phyloP scores from a whole-genome alignment of 1,140 invertebrate species.

The Antheraea mylitta region DNA sequence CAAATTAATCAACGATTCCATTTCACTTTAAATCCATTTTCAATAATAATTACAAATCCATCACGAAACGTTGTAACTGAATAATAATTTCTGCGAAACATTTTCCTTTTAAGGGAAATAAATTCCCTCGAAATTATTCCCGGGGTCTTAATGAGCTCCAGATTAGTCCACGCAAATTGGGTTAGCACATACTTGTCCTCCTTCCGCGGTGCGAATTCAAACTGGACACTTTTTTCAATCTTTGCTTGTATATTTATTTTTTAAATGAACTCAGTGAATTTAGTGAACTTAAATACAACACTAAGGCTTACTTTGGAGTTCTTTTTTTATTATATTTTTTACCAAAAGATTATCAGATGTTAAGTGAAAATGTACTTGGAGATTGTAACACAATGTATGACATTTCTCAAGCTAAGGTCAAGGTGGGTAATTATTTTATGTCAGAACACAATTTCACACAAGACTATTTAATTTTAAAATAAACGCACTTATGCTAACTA shows the following conservation, averaged over 20 bases:
- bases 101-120: constrained; percentile 1
- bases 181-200: constrained; percentile 1
- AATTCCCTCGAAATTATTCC: neutral
- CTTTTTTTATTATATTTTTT: too few relatives aligned
- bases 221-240: neutral
- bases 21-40: neutral
- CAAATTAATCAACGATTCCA: neutral
- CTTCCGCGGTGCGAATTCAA: neutral
- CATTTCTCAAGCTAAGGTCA: too few relatives aligned
- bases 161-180: constrained; percentile 12
- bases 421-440: too few relatives aligned
- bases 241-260: neutral
- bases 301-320: too few relatives aligned
- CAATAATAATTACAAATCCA: neutral
- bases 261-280: too few relatives aligned
- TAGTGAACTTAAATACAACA: too few relatives aligned
- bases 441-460: too few relatives aligned
- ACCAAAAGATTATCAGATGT: too few relatives aligned
- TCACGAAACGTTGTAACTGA: neutral
- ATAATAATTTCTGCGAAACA: constrained; percentile 7
- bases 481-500: too few relatives aligned
- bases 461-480: too few relatives aligned
- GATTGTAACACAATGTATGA: too few relatives aligned
- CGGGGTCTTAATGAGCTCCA: constrained; percentile 5
- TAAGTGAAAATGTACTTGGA: too few relatives aligned